These are phyloP conservation scores for Mareca strepera DNA, from an alignment of 2,797 vertebrate species.

Conservation along the genomic window DNA sequence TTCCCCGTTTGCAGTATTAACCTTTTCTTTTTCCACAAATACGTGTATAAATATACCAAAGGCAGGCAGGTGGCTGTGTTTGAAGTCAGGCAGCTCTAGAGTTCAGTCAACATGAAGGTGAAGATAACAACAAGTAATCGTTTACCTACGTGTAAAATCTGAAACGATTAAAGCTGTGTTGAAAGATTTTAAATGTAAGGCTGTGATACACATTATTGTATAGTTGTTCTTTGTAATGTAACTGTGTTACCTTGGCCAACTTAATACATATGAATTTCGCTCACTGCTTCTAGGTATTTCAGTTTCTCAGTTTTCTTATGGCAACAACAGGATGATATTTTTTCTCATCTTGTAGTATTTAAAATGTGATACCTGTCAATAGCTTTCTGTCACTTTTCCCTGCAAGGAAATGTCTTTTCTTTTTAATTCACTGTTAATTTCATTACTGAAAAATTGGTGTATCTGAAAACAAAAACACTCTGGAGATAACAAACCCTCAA, in stretches of 20 bases:
- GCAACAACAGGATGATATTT: background rate
- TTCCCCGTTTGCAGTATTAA: conserved; percentile 49
- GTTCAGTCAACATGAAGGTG: conserved; percentile 50
- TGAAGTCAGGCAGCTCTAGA: conserved; percentile 38
- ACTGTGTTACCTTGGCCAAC: conserved; percentile 2
- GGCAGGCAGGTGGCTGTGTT: conserved; percentile 65
- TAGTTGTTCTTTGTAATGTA: background rate
- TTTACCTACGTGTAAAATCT: conserved; percentile 24
- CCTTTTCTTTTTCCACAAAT: conserved; percentile 9
- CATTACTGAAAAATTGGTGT: background rate
- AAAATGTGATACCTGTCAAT: conserved; percentile 7
- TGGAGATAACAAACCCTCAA: background rate
- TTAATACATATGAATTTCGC: background rate
- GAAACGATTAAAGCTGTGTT: conserved; percentile 14
- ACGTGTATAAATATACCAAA: conserved; percentile 77
- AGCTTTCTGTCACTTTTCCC: conserved; percentile 7
- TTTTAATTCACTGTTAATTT: background rate
- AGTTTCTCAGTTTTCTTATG: background rate
- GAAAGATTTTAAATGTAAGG: background rate
- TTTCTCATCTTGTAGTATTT: conserved; percentile 34
- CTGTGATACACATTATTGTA: background rate
- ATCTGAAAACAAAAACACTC: background rate
- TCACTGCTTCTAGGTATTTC: background rate
- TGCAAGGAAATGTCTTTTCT: background rate
- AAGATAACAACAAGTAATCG: conserved; percentile 24